phyloP scores from a whole-genome alignment of 2,888 invertebrate genomes.

The Drosophila picticornis region DNA sequence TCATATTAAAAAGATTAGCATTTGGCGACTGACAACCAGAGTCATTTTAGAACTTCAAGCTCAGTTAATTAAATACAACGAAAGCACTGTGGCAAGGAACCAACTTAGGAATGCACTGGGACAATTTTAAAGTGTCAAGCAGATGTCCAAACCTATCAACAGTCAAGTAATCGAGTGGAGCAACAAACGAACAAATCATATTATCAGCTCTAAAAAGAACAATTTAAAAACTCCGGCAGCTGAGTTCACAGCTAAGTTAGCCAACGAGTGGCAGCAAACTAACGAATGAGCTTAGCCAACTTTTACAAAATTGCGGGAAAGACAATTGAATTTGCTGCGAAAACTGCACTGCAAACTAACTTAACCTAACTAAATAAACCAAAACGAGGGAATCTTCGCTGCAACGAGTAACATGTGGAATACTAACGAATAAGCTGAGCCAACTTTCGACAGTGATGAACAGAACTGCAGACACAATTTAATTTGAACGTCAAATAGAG shows the following conservation, averaged over 20 bases:
- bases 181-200: neutral
- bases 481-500: conserved; percentile 10
- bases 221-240: neutral
- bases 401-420: conserved; percentile 9
- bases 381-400: neutral
- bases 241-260: neutral
- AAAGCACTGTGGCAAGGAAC: neutral
- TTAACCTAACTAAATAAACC: neutral
- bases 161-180: neutral
- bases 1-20: neutral
- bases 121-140: neutral
- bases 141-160: neutral
- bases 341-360: neutral
- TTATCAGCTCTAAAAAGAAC: neutral
- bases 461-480: conserved; percentile 5
- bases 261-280: conserved; percentile 9
- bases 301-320: neutral
- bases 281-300: neutral
- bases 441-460: conserved; percentile 7
- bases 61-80: neutral
- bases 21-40: neutral
- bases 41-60: neutral
- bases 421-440: conserved; percentile 16
- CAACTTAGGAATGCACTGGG: neutral
- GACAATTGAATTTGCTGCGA: neutral